Evolutionary conservation across 1,140 invertebrate genomes (phyloP).

Genomic region (Drosophila malerkotliana): DNA sequence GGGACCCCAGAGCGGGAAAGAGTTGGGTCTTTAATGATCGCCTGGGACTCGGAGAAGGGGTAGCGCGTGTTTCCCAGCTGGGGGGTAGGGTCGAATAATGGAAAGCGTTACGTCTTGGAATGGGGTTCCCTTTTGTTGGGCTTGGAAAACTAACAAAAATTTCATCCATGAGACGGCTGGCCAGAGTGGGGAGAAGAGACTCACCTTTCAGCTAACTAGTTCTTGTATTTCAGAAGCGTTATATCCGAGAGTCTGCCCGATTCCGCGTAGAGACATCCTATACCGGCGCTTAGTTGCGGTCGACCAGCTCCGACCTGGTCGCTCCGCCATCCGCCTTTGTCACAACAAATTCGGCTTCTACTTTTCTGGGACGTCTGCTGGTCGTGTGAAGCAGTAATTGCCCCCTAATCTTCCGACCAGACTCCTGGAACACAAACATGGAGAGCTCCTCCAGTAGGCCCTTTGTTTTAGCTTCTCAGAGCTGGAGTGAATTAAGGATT

Average conservation of each 20-base stretch:
- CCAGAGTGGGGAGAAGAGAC: too few species aligned
- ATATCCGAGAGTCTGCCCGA: conserved; percentile 4
- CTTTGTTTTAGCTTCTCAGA: conserved; percentile 26
- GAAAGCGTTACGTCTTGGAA: conserved; percentile 17
- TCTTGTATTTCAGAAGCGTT: neutral
- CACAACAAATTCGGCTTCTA: conserved; percentile 55
- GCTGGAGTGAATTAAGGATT: conserved; percentile 35
- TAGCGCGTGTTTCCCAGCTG: conserved; percentile 42
- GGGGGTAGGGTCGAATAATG: conserved; percentile 21
- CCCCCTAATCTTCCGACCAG: conserved; percentile 63
- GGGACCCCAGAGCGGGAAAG: conserved; percentile 11
- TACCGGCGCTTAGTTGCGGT: conserved; percentile 69
- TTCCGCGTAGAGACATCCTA: conserved; percentile 74
- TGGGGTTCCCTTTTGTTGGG: conserved; percentile 2
- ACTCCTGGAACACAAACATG: neutral
- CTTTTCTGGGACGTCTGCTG: conserved; percentile 11
- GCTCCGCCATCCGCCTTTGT: conserved; percentile 36
- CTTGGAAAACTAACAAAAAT: neutral
- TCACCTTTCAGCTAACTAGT: neutral
- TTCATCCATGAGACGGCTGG: too few species aligned
- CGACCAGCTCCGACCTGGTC: conserved; percentile 21
- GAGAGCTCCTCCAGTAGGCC: neutral
- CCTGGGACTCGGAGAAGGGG: neutral
- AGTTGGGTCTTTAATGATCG: conserved; percentile 20
- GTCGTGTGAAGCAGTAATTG: conserved; percentile 78